Percentiles rank a stretch among this genome's conserved stretches.
These are phyloP conservation scores for Protophormia terraenovae DNA, from an alignment of 2,888 invertebrate genomes.

Conservation along the genomic window DNA sequence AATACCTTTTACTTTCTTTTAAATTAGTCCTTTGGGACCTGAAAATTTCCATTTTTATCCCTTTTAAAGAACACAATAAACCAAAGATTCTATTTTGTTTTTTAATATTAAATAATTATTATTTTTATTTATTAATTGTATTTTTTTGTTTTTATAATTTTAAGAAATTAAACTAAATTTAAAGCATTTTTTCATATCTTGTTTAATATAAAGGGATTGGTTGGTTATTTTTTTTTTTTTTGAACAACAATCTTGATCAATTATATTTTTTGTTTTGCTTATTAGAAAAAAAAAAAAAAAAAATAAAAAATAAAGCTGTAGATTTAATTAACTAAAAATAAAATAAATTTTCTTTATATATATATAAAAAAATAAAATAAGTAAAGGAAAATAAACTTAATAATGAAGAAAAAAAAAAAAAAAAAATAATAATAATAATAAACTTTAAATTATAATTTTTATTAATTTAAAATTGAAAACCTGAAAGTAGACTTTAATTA, in stretches of 20 bases:
- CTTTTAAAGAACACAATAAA: background rate
- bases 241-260: conserved; percentile 6
- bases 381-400: background rate
- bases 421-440: too few species aligned
- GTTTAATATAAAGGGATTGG: background rate
- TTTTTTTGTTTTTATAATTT: conserved; percentile 15
- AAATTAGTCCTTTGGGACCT: too few species aligned
- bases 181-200: conserved; percentile 41
- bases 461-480: background rate
- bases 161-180: conserved; percentile 43
- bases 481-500: background rate
- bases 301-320: conserved; percentile 37
- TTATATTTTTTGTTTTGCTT: background rate
- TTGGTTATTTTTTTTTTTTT: background rate
- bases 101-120: conserved; percentile 52
- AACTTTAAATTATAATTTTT: too few species aligned
- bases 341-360: conserved; percentile 1
- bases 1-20: too few species aligned
- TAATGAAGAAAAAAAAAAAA: background rate
- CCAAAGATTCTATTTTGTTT: background rate
- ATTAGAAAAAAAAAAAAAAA: conserved; percentile 1
- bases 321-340: conserved; percentile 32
- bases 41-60: background rate
- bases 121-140: conserved; percentile 48
- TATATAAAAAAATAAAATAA: background rate